These are phyloP conservation scores for Drosophila formosana DNA, from an alignment of 2,888 invertebrate species.

Conservation along the genomic window DNA sequence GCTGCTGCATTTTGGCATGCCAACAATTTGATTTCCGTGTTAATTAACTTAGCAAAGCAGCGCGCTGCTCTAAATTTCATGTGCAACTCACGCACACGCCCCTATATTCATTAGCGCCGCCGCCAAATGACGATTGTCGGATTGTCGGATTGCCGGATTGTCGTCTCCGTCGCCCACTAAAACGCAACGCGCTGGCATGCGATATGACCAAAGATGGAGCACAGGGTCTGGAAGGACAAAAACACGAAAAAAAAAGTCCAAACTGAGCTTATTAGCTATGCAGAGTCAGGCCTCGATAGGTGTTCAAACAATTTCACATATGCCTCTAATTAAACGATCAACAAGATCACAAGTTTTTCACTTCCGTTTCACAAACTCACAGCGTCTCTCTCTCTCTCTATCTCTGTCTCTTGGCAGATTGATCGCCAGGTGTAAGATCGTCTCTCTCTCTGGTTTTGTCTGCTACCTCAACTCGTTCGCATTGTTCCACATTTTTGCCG, in stretches of 20 bases:
- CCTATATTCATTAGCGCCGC: conserved; percentile 79
- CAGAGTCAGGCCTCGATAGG: conserved; percentile 66
- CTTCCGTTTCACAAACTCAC: conserved; percentile 60
- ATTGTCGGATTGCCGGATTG: not conserved
- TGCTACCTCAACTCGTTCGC: conserved; percentile 70
- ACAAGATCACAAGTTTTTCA: conserved; percentile 79
- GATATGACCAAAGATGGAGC: conserved; percentile 17
- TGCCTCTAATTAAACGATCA: conserved; percentile 84
- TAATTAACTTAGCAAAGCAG: conserved; percentile 79
- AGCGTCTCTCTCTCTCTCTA: not conserved
- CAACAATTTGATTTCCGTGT: conserved; percentile 79
- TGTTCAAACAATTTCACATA: conserved; percentile 84
- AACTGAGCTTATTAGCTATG: conserved; percentile 73
- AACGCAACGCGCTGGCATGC: conserved; percentile 60
- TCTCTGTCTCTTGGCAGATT: not conserved
- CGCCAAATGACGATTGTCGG: conserved; percentile 6
- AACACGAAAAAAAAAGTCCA: too few species aligned
- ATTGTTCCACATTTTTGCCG: conserved; percentile 53
- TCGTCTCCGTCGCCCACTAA: conserved; percentile 40
- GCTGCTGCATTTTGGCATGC: conserved; percentile 61
- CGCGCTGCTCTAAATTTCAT: conserved; percentile 59
- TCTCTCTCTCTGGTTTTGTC: conserved; percentile 42
- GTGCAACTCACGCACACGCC: conserved; percentile 80
- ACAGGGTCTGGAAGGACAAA: not conserved
- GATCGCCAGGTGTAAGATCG: conserved; percentile 53